Evolutionary conservation across 2,797 vertebrate species (phyloP).

Genomic region (Arrhamphus sclerolepis): DNA sequence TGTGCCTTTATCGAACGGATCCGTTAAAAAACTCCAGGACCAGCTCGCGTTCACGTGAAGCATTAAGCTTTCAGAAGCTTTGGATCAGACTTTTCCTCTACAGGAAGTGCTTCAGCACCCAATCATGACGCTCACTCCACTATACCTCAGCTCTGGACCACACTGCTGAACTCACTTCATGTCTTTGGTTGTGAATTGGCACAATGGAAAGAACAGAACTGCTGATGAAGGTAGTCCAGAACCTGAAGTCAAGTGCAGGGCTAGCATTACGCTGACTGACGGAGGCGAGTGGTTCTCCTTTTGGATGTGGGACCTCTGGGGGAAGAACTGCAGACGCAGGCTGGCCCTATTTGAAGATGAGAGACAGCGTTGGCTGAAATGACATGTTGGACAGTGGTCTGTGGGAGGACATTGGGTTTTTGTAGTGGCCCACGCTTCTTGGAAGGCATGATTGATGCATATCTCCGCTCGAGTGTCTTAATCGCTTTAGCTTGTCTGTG

Average conservation of each 20-base stretch:
- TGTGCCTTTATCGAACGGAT: too few relatives aligned
- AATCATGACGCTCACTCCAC: too few relatives aligned
- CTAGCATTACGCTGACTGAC: slow-evolving; percentile 26
- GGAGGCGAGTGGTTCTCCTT: slow-evolving; percentile 9
- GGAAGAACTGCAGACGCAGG: slow-evolving; percentile 43
- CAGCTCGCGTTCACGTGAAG: too few relatives aligned
- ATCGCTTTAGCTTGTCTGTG: slow-evolving; percentile 74
- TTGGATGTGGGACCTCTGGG: slow-evolving; percentile 27
- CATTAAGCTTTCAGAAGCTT: too few relatives aligned
- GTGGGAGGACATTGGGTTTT: slow-evolving; percentile 56
- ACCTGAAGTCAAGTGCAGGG: slow-evolving; percentile 33
- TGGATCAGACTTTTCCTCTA: too few relatives aligned
- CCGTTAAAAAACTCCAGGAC: too few relatives aligned
- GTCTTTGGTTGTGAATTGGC: too few relatives aligned
- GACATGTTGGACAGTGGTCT: slow-evolving; percentile 59
- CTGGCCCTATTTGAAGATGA: slow-evolving; percentile 68
- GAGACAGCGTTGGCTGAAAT: slow-evolving; percentile 58
- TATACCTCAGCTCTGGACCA: too few relatives aligned
- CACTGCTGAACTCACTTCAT: too few relatives aligned
- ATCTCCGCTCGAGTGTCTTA: slow-evolving; percentile 72
- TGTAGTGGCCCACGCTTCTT: slow-evolving; percentile 71
- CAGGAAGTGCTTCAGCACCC: too few relatives aligned
- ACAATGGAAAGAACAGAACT: too few relatives aligned
- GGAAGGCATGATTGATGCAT: slow-evolving; percentile 81
- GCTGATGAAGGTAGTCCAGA: too few relatives aligned